A percentile compares a stretch with the other conserved stretches of the same genome.
Conservation (phyloP, 1,140 invertebrate species). For the Drosophila pseudoobscura region DNA sequence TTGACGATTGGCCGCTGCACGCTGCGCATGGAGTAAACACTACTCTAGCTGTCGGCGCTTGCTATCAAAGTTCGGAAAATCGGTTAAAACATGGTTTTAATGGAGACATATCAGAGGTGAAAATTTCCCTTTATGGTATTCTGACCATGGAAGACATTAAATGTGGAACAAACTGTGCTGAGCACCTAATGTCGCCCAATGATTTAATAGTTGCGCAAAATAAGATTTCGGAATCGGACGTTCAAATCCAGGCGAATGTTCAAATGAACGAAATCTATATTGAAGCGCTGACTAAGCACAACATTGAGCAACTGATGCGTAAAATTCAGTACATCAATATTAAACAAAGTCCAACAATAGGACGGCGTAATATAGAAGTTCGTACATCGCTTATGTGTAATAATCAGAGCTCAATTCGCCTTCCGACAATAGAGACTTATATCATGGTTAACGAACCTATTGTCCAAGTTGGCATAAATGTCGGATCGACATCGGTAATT, state of each 20-base stretch:
- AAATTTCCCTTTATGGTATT: constrained; percentile 53
- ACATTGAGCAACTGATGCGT: constrained; percentile 93
- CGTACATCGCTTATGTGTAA: constrained; percentile 89
- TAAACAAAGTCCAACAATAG: constrained; percentile 95
- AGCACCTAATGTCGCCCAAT: constrained; percentile 69
- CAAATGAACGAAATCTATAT: constrained; percentile 96
- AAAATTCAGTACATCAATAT: constrained; percentile 96
- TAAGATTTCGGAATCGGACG: constrained; percentile 9
- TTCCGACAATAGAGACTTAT: constrained; percentile 80
- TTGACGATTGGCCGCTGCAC: constrained; percentile 99
- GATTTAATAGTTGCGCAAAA: constrained; percentile 10
- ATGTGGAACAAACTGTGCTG: constrained; percentile 79
- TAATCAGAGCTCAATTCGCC: constrained; percentile 67
- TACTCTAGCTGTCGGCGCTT: constrained; percentile 96
- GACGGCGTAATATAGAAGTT: constrained; percentile 93
- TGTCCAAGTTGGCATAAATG: constrained; percentile 6
- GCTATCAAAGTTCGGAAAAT: constrained; percentile 93
- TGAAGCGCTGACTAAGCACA: constrained; percentile 94
- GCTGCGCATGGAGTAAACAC: constrained; percentile 97
- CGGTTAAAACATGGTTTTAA: constrained; percentile 79
- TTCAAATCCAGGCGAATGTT: constrained; percentile 65
- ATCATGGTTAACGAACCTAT: constrained; percentile 78
- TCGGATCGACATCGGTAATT: constrained; percentile 20
- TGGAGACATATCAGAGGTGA: constrained; percentile 81
- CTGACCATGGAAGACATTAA: constrained; percentile 70